phyloP scores from a whole-genome alignment of 2,888 invertebrate genomes.

The Phyllotreta cruciferae region DNA sequence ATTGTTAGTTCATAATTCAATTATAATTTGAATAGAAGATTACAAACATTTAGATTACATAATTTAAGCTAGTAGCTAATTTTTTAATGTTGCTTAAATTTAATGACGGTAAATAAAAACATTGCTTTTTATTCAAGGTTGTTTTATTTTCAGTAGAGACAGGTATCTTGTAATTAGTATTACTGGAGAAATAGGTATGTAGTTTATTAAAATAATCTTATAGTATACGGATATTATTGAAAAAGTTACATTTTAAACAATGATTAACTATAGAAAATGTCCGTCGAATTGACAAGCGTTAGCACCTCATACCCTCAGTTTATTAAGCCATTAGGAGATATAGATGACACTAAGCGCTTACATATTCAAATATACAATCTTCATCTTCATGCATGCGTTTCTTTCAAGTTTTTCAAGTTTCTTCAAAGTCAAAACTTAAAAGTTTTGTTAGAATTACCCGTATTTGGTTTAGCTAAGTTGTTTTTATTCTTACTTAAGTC shows the following conservation, averaged over 20 bases:
- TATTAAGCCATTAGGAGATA: constrained; percentile 58
- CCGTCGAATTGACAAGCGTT: constrained; percentile 36
- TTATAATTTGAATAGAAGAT: no score
- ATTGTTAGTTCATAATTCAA: no score
- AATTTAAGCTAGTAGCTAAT: no score
- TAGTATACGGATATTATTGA: constrained; percentile 52
- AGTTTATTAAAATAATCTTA: constrained; percentile 51
- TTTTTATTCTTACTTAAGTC: constrained; percentile 27
- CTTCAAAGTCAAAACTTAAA: constrained; percentile 23
- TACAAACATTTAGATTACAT: no score
- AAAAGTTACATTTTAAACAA: constrained; percentile 42
- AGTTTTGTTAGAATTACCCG: constrained; percentile 32
- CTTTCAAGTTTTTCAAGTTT: no score
- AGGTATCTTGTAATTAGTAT: constrained; percentile 24
- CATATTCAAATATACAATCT: constrained; percentile 33
- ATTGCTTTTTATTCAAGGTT: constrained; percentile 19
- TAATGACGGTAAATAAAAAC: no score
- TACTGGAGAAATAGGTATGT: constrained; percentile 47
- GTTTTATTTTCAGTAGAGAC: constrained; percentile 10
- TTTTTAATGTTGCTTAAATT: no score
- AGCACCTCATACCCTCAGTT: constrained; percentile 37
- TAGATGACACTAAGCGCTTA: constrained; percentile 54
- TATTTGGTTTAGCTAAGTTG: constrained; percentile 34
- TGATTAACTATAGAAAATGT: constrained; percentile 46
- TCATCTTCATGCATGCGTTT: constrained; percentile 25